A percentile compares a stretch with the other conserved stretches of the same genome.
These are phyloP conservation scores for Elephas maximus DNA, from an alignment of 2,113 vertebrate genomes.

Conservation along the genomic window DNA sequence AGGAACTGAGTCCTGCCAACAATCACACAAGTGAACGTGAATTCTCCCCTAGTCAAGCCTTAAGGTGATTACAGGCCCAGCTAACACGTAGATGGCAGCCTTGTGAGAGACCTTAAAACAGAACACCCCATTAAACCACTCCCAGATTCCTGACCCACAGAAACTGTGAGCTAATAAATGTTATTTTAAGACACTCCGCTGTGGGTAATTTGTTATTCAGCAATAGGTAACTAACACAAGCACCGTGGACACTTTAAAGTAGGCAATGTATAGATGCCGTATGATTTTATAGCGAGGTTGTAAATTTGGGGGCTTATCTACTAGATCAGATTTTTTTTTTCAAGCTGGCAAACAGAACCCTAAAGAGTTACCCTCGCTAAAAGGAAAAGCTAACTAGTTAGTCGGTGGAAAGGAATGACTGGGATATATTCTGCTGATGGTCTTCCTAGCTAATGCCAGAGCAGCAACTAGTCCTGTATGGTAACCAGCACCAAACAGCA, in stretches of 20 bases:
- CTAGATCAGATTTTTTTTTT: background rate
- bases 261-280: background rate
- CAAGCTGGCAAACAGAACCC: constrained; percentile 40
- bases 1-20: background rate
- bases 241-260: background rate
- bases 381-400: background rate
- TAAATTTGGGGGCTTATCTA: constrained; percentile 13
- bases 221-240: background rate
- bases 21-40: background rate
- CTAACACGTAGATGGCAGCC: background rate
- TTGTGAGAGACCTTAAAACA: background rate
- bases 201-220: constrained; percentile 23
- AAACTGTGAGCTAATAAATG: background rate
- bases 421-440: background rate
- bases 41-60: background rate
- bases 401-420: background rate
- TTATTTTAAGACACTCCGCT: background rate
- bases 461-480: background rate
- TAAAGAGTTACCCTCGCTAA: background rate
- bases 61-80: background rate
- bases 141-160: background rate
- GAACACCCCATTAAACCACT: background rate
- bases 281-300: constrained; percentile 4
- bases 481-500: background rate
- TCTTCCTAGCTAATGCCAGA: background rate